Conservation (phyloP, 2,888 invertebrate genomes). For the Sinhomidia bicolor region DNA sequence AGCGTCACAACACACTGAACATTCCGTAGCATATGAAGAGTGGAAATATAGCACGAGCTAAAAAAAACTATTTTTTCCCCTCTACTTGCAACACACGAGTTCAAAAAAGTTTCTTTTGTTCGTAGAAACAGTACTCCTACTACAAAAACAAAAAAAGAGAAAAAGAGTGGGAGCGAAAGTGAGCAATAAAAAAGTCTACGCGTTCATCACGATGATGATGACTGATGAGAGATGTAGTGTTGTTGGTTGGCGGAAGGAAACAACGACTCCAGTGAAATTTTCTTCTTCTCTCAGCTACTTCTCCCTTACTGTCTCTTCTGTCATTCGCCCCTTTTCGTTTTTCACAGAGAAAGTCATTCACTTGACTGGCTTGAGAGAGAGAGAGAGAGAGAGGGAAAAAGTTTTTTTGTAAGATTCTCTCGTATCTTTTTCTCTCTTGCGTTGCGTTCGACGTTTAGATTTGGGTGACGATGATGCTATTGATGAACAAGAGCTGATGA, state of each 20-base stretch:
- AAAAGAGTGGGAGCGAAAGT: neutral
- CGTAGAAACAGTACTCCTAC: neutral
- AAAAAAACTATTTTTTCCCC: constrained; percentile 2
- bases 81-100: neutral
- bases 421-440: neutral
- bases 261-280: constrained; percentile 28
- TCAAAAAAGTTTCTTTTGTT: neutral
- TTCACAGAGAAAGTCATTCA: constrained; percentile 20
- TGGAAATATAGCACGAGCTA: neutral
- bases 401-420: constrained; percentile 14
- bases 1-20: neutral
- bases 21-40: neutral
- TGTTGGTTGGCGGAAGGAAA: constrained; percentile 40
- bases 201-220: constrained; percentile 28
- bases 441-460: neutral
- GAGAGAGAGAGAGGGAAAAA: neutral
- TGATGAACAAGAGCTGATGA: no score
- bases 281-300: constrained; percentile 6
- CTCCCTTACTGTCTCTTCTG: neutral
- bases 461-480: neutral
- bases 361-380: constrained; percentile 30
- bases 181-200: constrained; percentile 33
- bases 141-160: neutral
- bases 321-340: neutral
- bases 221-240: constrained; percentile 46